These are phyloP conservation scores for Cyclophora albipunctata DNA, from an alignment of 2,888 invertebrate genomes.

Conservation along the genomic window DNA sequence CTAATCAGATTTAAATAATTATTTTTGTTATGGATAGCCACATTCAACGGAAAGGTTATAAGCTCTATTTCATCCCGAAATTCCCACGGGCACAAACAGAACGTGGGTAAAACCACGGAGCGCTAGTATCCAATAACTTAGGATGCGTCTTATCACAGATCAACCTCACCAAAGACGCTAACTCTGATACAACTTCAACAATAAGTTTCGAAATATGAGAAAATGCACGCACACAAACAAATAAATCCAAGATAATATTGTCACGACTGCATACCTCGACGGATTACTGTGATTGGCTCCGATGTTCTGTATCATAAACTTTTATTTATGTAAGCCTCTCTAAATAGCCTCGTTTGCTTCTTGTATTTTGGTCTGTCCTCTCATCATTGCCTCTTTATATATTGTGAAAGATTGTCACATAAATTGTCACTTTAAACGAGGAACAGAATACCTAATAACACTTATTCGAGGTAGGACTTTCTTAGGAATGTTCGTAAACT, in stretches of 20 bases:
- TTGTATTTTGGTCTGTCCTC: constrained; percentile 33
- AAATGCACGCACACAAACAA: too few relatives aligned
- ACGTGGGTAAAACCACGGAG: too few relatives aligned
- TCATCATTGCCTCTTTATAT: constrained; percentile 34
- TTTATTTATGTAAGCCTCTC: constrained; percentile 37
- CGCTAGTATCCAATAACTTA: too few relatives aligned
- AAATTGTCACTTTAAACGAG: constrained; percentile 49
- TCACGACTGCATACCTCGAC: constrained; percentile 3
- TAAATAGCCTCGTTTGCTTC: constrained; percentile 28
- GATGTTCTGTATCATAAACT: constrained; percentile 25
- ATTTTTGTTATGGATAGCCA: too few relatives aligned
- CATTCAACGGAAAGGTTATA: too few relatives aligned
- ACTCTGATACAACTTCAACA: too few relatives aligned
- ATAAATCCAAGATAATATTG: constrained; percentile 2
- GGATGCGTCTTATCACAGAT: too few relatives aligned
- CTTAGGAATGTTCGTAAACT: constrained; percentile 34
- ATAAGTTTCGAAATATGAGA: neutral
- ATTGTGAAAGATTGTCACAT: constrained; percentile 46
- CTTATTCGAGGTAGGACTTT: constrained; percentile 14
- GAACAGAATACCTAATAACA: too few relatives aligned
- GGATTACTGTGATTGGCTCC: constrained; percentile 18
- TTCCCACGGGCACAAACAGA: too few relatives aligned
- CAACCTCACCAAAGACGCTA: too few relatives aligned
- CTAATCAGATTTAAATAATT: too few relatives aligned
- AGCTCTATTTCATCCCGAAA: too few relatives aligned